These are phyloP conservation scores for Tetheella fluctuosa DNA, from an alignment of 2,888 invertebrate species.

Conservation along the genomic window DNA sequence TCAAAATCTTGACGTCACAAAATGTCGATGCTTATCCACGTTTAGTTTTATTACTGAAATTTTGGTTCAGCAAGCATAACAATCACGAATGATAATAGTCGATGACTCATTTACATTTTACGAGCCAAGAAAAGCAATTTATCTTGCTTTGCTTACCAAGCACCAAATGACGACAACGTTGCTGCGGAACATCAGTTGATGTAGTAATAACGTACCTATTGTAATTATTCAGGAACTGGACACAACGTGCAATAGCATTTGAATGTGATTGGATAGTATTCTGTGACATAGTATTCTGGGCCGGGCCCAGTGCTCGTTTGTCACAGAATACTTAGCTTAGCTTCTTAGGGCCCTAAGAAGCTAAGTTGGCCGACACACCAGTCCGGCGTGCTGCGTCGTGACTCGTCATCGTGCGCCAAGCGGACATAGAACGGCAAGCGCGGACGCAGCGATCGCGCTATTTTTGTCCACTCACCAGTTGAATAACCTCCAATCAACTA, in stretches of 20 bases:
- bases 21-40: conserved; percentile 31
- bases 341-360: too few relatives aligned
- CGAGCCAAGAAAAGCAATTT: background rate
- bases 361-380: conserved; percentile 43
- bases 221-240: background rate
- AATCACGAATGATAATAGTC: conserved; percentile 33
- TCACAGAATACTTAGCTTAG: too few relatives aligned
- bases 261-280: background rate
- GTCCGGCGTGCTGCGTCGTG: conserved; percentile 45
- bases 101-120: conserved; percentile 28
- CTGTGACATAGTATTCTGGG: conserved; percentile 44
- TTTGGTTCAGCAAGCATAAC: conserved; percentile 34
- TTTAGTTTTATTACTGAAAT: conserved; percentile 46
- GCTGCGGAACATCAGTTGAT: background rate
- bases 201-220: too few relatives aligned
- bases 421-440: conserved; percentile 53
- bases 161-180: background rate
- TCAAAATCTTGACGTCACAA: conserved; percentile 55
- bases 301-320: too few relatives aligned
- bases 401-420: conserved; percentile 46
- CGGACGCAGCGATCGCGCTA: conserved; percentile 71
- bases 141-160: background rate
- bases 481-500: conserved; percentile 84
- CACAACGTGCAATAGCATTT: background rate
- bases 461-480: conserved; percentile 79